Conservation (phyloP, 2,113 vertebrate genomes). For the Coreoperca whiteheadi region DNA sequence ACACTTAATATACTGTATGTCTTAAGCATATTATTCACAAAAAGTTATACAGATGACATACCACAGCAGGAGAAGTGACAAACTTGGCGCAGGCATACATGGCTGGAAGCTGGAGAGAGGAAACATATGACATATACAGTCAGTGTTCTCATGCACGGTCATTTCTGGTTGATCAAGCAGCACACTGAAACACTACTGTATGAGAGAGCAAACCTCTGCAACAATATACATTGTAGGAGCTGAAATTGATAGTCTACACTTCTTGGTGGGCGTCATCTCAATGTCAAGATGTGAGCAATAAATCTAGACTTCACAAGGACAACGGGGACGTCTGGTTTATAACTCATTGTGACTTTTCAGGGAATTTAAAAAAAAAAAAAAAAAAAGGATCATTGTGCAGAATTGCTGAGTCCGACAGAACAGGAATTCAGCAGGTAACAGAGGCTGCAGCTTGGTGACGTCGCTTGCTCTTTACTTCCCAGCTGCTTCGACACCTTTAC, state of each 20-base stretch:
- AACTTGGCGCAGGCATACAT: slow-evolving; percentile 88
- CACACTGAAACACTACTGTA: background rate
- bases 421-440: background rate
- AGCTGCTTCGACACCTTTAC: background rate
- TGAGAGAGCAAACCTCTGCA: background rate
- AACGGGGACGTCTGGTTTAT: too few species aligned
- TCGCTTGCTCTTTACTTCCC: background rate
- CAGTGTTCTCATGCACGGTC: background rate
- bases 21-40: background rate
- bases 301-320: background rate
- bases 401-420: too few species aligned
- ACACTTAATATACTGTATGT: background rate
- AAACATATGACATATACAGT: background rate
- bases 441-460: background rate
- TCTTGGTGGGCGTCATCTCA: background rate
- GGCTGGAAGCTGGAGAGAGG: slow-evolving; percentile 72
- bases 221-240: too few species aligned
- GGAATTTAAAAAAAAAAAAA: too few species aligned
- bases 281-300: background rate
- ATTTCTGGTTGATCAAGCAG: background rate
- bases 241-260: background rate
- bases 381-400: too few species aligned
- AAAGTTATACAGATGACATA: slow-evolving; percentile 59
- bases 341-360: background rate
- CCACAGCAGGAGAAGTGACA: slow-evolving; percentile 84